A percentile compares a stretch with the other conserved stretches of the same genome.
Evolutionary conservation across 1,140 invertebrate genomes (phyloP).

Genomic region (Nixonia krombeini): DNA sequence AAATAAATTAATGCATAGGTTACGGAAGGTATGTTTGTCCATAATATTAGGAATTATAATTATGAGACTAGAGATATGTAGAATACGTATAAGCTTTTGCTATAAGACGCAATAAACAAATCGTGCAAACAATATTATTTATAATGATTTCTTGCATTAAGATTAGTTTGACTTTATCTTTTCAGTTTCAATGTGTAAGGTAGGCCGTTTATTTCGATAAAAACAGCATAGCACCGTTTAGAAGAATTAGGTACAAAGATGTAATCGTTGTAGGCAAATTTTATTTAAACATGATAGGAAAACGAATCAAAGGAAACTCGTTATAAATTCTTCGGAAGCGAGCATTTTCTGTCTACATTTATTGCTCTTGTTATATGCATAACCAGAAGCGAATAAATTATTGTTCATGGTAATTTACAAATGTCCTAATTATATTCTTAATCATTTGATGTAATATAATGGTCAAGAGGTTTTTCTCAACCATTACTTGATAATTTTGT

Average conservation of each 20-base stretch:
- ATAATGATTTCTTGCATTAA: not conserved
- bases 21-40: constrained; percentile 33
- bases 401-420: not conserved
- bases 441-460: not conserved
- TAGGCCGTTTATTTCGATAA: no score
- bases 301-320: no score
- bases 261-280: no score
- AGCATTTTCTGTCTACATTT: no score
- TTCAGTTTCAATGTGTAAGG: not conserved
- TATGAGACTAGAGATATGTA: constrained; percentile 20
- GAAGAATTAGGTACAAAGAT: no score
- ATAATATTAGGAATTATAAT: constrained; percentile 36
- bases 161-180: not conserved
- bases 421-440: not conserved
- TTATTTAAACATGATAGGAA: no score
- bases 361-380: not conserved
- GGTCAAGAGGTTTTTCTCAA: not conserved
- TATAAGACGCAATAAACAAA: constrained; percentile 44
- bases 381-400: not conserved
- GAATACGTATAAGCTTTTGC: constrained; percentile 36
- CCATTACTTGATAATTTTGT: constrained; percentile 5
- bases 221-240: no score
- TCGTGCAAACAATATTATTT: constrained; percentile 14
- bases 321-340: no score
- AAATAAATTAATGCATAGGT: constrained; percentile 38